phyloP scores from a whole-genome alignment of 1,140 invertebrate species.

The Hyphantria cunea region DNA sequence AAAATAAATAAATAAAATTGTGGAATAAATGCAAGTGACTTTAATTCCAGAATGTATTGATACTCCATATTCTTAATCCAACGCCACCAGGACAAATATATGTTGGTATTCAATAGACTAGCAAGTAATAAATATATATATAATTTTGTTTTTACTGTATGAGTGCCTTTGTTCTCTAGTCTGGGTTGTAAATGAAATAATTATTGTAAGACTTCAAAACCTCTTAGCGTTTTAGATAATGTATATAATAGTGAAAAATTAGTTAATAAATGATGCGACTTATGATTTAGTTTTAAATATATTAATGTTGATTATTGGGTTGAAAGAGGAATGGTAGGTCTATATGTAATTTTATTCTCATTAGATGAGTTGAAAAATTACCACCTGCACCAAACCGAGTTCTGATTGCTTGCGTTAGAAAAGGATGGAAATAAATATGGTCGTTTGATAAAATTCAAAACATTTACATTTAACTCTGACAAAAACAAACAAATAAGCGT shows the following conservation, averaged over 20 bases:
- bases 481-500: too few species aligned
- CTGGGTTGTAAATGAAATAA: slow-evolving; percentile 26
- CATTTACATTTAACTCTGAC: too few species aligned
- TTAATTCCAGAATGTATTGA: too few species aligned
- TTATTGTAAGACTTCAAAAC: slow-evolving; percentile 34
- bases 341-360: neutral
- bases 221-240: slow-evolving; percentile 43
- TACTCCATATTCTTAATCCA: too few species aligned
- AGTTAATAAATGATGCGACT: slow-evolving; percentile 24
- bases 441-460: too few species aligned
- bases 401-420: too few species aligned
- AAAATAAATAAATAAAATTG: too few species aligned
- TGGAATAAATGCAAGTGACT: too few species aligned
- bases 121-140: slow-evolving; percentile 21
- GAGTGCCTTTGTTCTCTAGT: slow-evolving; percentile 55
- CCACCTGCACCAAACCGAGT: neutral
- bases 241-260: slow-evolving; percentile 21
- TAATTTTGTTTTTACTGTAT: slow-evolving; percentile 38
- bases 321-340: slow-evolving; percentile 8
- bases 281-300: slow-evolving; percentile 22
- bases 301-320: slow-evolving; percentile 1
- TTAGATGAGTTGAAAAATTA: slow-evolving; percentile 1
- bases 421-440: too few species aligned
- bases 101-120: slow-evolving; percentile 13
- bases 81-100: too few species aligned